Base-by-base conservation (phyloP, 1,140 invertebrate genomes). In the Atta colombica region DNA sequence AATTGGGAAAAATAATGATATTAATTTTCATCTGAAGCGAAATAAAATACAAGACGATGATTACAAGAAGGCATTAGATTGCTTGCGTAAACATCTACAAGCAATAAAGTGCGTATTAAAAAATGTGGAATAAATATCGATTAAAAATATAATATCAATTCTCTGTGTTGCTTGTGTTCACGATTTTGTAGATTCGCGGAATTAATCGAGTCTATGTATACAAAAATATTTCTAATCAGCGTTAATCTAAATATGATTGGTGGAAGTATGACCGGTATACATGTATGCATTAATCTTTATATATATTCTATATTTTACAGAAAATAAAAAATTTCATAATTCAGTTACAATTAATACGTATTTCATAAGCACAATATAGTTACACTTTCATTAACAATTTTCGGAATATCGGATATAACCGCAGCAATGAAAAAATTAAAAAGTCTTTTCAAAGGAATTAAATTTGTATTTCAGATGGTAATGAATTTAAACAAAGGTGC, bases 131-230 rank as follows among this genome's bases (percentile, higher is more conserved):
- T 49, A 51, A n/a, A 78, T 51, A 53, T 28, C 1, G 4, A 25
- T 65, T 25, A 77, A 1, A 77, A 45, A 77, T 55, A 31, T 75
- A 39, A 6, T 16, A 35, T 60, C n/a, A 3, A 58, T 68, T 78
- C 25, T n/a, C 25, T 49, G 6, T 58, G 18, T 63, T 63, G 21
- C 5, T 25, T 39, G 55, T 28, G 28, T 12, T 0, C n/a, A 21
- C 4, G 14, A 81, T 58, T 81, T 71, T 81, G 16, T 35, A 81
- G 78, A 72, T 81, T 81, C 16, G 66, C 78, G 18, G 53, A 81
- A n/a, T 7, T 81, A 14, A 81, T 81, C 18, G 78, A 81, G 18
- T 58, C 78, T 7, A 60, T 18, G 10, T 81, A 55, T 45, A 45
- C 78, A 60, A 58, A 58, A 7, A 21, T 81, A 7, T 28, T 81